Conservation (phyloP, 2,888 invertebrate genomes). For the Dryococelus australis region DNA sequence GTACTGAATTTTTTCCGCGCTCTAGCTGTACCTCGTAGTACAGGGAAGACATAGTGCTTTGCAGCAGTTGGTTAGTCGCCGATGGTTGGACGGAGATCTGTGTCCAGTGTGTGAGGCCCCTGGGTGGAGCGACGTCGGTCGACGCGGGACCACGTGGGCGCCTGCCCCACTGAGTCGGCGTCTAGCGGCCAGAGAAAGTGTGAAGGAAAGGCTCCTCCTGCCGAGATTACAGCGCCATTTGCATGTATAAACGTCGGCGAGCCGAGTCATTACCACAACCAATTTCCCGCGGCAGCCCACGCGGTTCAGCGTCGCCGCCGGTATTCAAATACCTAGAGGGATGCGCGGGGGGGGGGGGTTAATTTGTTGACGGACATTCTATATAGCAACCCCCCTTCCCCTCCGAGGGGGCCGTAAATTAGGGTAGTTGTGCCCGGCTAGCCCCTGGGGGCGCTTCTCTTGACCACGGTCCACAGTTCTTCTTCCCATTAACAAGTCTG, state of each 20-base stretch:
- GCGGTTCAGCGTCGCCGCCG: background rate
- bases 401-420: background rate
- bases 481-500: constrained; percentile 7
- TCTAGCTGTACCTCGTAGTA: too few relatives aligned
- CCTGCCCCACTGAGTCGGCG: too few relatives aligned
- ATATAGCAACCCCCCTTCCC: background rate
- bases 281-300: background rate
- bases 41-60: too few relatives aligned
- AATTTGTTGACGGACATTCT: background rate
- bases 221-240: background rate
- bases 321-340: background rate
- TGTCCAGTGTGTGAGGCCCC: too few relatives aligned
- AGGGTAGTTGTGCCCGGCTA: background rate
- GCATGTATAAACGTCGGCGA: background rate
- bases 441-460: background rate
- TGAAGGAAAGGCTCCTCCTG: background rate
- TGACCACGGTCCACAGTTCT: too few relatives aligned
- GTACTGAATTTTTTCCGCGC: too few relatives aligned
- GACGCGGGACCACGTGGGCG: too few relatives aligned
- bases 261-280: background rate
- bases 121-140: too few relatives aligned
- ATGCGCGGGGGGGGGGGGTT: background rate
- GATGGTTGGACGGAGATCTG: too few relatives aligned
- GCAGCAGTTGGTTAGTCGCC: too few relatives aligned
- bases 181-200: background rate